Percentiles rank a stretch among this genome's conserved stretches.
Evolutionary conservation across 2,797 vertebrate genomes (phyloP).

Genomic region (Megalops cyprinoides): DNA sequence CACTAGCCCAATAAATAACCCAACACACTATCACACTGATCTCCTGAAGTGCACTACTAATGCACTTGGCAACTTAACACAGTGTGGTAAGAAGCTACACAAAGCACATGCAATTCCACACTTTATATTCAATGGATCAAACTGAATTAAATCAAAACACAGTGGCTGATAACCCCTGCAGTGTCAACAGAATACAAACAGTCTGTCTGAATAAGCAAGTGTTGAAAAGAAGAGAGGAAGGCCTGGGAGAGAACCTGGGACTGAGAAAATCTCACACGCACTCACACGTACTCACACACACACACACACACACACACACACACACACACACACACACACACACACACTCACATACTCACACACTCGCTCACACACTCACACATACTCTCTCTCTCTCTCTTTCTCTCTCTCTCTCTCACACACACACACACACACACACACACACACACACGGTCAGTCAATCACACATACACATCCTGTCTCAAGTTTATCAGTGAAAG

Average conservation of each 20-base stretch:
- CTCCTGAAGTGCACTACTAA: background rate
- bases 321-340: background rate
- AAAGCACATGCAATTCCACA: background rate
- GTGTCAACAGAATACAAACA: conserved; percentile 6
- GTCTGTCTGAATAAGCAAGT: background rate
- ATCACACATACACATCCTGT: background rate
- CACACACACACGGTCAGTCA: no score
- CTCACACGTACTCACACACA: background rate
- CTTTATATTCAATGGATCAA: background rate
- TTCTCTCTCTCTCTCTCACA: no score
- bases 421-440: no score
- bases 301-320: background rate
- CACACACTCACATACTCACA: background rate
- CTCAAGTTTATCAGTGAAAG: background rate
- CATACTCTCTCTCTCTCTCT: background rate
- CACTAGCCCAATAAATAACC: background rate
- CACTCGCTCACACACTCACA: background rate
- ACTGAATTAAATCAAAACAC: background rate
- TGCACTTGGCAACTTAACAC: background rate
- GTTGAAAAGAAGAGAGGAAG: background rate
- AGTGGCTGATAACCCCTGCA: background rate
- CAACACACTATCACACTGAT: background rate
- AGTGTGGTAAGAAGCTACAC: background rate
- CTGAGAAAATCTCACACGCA: background rate
- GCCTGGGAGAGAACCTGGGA: no score